These are phyloP conservation scores for Xiphydria camelus DNA, from an alignment of 2,888 invertebrate genomes.

Conservation along the genomic window DNA sequence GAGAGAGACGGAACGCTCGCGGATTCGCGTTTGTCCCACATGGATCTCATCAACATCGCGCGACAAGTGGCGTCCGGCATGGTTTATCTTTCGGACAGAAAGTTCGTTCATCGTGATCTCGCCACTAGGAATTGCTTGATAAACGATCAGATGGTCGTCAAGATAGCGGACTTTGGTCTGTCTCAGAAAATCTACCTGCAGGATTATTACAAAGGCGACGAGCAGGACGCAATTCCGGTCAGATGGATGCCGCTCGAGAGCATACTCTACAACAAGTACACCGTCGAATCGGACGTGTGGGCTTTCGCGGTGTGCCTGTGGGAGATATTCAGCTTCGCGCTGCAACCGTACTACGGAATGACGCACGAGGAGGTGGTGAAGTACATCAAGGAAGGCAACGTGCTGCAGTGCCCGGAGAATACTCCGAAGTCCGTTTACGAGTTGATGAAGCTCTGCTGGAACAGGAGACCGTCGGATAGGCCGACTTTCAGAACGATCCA, in stretches of 20 bases:
- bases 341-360: slow-evolving; percentile 97
- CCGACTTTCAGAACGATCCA: slow-evolving; percentile 85
- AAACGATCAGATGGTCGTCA: slow-evolving; percentile 90
- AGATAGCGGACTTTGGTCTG: slow-evolving; percentile 96
- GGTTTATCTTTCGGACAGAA: slow-evolving; percentile 91
- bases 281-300: slow-evolving; percentile 96
- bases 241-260: slow-evolving; percentile 98
- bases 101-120: slow-evolving; percentile 94
- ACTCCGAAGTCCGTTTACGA: slow-evolving; percentile 86
- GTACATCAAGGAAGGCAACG: slow-evolving; percentile 91
- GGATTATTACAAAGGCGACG: slow-evolving; percentile 94
- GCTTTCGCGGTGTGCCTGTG: slow-evolving; percentile 95
- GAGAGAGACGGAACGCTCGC: slow-evolving; percentile 67
- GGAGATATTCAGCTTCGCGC: slow-evolving; percentile 96
- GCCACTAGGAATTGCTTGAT: slow-evolving; percentile 96
- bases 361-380: slow-evolving; percentile 96
- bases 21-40: slow-evolving; percentile 72
- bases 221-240: slow-evolving; percentile 94
- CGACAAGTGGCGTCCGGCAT: slow-evolving; percentile 92
- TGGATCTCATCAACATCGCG: slow-evolving; percentile 83
- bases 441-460: slow-evolving; percentile 94
- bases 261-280: slow-evolving; percentile 95
- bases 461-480: slow-evolving; percentile 79
- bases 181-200: slow-evolving; percentile 94
- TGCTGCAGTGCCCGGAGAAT: slow-evolving; percentile 87